Conservation (phyloP, 2,888 invertebrate species). For the Chrysomela aeneicollis region DNA sequence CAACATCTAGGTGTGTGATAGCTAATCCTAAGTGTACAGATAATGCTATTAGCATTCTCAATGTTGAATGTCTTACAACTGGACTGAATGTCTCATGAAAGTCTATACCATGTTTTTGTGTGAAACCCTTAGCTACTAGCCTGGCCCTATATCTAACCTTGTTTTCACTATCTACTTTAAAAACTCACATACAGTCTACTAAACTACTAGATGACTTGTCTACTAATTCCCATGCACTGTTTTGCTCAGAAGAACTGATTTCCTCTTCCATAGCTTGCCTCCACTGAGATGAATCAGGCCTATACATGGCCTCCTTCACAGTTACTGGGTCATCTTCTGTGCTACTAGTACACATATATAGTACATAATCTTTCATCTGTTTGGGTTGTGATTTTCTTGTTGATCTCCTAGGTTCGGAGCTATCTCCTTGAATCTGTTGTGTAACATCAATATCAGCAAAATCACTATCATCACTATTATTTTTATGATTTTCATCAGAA, state of each 20-base stretch:
- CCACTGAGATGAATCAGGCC: constrained; percentile 8
- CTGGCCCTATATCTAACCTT: constrained; percentile 11
- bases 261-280: constrained; percentile 4
- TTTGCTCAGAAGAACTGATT: constrained; percentile 4
- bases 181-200: constrained; percentile 17
- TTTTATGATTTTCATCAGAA: not conserved
- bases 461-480: not conserved
- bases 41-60: constrained; percentile 1
- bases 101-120: constrained; percentile 22
- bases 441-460: constrained; percentile 3
- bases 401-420: not conserved
- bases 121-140: constrained; percentile 39
- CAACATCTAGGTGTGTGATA: not conserved
- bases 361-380: no score
- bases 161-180: constrained; percentile 24
- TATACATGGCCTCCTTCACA: constrained; percentile 7
- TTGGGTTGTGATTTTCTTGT: no score
- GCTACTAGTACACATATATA: no score
- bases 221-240: constrained; percentile 3
- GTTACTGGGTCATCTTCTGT: constrained; percentile 10
- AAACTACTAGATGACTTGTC: constrained; percentile 9
- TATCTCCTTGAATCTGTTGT: not conserved
- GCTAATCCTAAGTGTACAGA: constrained; percentile 9
- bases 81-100: constrained; percentile 6
- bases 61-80: constrained; percentile 4